Evolutionary conservation across 2,888 invertebrate species (phyloP).

Genomic region (Drosophila phalerata): DNA sequence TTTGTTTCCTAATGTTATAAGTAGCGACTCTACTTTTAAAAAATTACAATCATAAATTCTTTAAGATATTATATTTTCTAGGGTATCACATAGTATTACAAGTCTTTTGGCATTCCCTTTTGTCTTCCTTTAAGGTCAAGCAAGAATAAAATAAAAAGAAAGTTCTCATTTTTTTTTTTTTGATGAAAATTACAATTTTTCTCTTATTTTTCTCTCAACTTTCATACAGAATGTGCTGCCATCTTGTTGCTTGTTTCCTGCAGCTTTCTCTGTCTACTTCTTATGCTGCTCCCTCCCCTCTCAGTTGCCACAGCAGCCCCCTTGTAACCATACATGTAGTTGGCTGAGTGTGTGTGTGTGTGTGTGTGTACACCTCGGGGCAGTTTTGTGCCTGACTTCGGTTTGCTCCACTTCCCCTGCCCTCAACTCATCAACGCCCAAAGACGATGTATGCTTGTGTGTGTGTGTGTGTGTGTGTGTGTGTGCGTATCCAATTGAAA

Average conservation of each 20-base stretch:
- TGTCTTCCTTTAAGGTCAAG: slow-evolving; percentile 81
- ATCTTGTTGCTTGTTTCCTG: slow-evolving; percentile 73
- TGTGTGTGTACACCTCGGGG: slow-evolving; percentile 47
- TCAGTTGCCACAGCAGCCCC: slow-evolving; percentile 14
- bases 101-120: not conserved
- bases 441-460: slow-evolving; percentile 5
- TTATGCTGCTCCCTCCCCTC: not conserved
- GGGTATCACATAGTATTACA: slow-evolving; percentile 16
- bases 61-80: not conserved
- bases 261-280: slow-evolving; percentile 20
- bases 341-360: slow-evolving; percentile 25
- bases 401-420: slow-evolving; percentile 10
- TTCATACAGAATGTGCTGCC: slow-evolving; percentile 73
- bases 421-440: slow-evolving; percentile 49
- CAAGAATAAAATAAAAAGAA: slow-evolving; percentile 79
- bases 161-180: slow-evolving; percentile 55
- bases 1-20: not conserved
- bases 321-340: slow-evolving; percentile 59
- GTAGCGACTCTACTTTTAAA: no score
- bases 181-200: slow-evolving; percentile 85
- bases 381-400: slow-evolving; percentile 47
- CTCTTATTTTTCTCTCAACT: slow-evolving; percentile 77
- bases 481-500: slow-evolving; percentile 67
- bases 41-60: not conserved
- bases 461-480: slow-evolving; percentile 28